phyloP scores from a whole-genome alignment of 1,140 invertebrate genomes.

The Mylabris phalerata region DNA sequence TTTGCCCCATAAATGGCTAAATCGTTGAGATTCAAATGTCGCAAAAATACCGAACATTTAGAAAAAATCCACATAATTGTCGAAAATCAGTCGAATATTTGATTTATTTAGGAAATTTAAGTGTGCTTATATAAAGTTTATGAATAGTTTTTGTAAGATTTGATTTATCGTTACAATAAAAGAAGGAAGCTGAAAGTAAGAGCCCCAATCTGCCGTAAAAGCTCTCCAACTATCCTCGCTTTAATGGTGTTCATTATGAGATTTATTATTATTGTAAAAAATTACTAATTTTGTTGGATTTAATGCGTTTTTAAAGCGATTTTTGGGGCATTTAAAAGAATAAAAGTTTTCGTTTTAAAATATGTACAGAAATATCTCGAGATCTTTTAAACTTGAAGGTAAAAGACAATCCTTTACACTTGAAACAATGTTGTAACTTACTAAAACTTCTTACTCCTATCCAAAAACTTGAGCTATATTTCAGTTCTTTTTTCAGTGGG shows the following conservation, averaged over 20 bases:
- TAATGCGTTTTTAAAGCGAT: neutral
- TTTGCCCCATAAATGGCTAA: neutral
- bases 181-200: slow-evolving; percentile 11
- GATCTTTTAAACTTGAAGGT: slow-evolving; percentile 8
- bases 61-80: no score
- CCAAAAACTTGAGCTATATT: slow-evolving; percentile 8
- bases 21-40: slow-evolving; percentile 8
- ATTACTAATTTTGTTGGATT: neutral
- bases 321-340: neutral
- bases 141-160: slow-evolving; percentile 6
- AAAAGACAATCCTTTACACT: slow-evolving; percentile 15
- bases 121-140: slow-evolving; percentile 13
- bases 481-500: slow-evolving; percentile 3
- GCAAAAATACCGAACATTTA: neutral
- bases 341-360: neutral
- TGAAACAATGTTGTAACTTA: slow-evolving; percentile 10
- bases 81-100: no score
- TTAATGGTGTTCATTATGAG: slow-evolving; percentile 1
- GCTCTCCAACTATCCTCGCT: no score
- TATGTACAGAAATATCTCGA: slow-evolving; percentile 10
- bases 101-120: neutral
- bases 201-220: neutral
- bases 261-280: neutral
- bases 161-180: slow-evolving; percentile 12
- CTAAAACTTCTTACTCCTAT: slow-evolving; percentile 5